Base-by-base conservation (phyloP, 2,797 vertebrate genomes). In the Chloroceryle inda region DNA sequence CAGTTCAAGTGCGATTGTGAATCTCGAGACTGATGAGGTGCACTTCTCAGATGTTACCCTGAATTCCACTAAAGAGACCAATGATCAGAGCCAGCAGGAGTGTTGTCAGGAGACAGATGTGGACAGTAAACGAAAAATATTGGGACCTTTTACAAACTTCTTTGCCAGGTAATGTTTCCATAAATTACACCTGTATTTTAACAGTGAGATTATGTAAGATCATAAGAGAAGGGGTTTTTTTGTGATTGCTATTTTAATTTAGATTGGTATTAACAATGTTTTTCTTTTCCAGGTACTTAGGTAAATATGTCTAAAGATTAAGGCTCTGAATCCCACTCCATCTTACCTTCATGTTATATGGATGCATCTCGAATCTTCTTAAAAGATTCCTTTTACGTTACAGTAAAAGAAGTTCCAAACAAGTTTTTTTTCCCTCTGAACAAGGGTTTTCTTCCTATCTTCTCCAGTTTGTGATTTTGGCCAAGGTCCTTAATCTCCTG, bases 1-100 rank as follows among this genome's bases (percentile, higher is more conserved):
- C 10, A 98, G 98, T 95, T 99, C 99, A 42, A 99, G 99, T 35
- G 99, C 99, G 35, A 99, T 99, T 10, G 99, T 99, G 90, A 98
- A 98, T 77, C 97, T 99, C 13, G 99, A 99, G 98, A 99, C 98
- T 0, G 99, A 99, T 0, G 98, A 99, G 50, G 91, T 92, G 0
- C 98, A 98, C 81, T 99, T 98, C 93, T 98, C 98, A 0, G 98
- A 99, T 1, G 97, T 99, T 66, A 98, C 98, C 20, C 92, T 99
- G 92, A 98, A 98, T 20, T 97, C 98, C 9, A 72, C 76, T 5
- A 97, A 94, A 72, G 97, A 97, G 31, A 47, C 44, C 66, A 64
- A 9, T 27, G 98, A 98, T n/a, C 72, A 42, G 3, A 97, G 6
- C 92, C 81, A 59, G 96, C 92, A 58, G 61, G 91, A 71, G 4